These are phyloP conservation scores for Daboia siamensis DNA, from an alignment of 2,113 vertebrate genomes.

Conservation along the genomic window DNA sequence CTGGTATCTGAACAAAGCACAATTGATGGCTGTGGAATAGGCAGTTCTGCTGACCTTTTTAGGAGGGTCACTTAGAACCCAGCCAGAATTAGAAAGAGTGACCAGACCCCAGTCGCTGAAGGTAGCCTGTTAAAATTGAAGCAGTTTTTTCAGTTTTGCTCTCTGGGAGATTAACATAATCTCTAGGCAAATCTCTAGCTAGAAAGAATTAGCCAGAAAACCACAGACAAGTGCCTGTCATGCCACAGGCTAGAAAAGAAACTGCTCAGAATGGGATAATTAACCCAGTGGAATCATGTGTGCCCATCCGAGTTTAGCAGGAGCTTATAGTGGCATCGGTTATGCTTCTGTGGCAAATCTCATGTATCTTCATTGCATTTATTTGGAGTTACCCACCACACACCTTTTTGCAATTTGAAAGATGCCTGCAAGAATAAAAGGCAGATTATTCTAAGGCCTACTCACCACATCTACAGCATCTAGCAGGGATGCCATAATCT, in stretches of 20 bases:
- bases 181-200: not conserved
- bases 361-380: not conserved
- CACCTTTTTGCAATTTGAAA: not conserved
- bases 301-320: not conserved
- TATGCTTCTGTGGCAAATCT: not conserved
- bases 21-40: not conserved
- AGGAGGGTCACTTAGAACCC: not conserved
- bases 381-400: not conserved
- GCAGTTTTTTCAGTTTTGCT: not conserved
- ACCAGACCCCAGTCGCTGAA: not conserved
- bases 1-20: not conserved
- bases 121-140: not conserved
- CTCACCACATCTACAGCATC: not conserved
- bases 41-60: not conserved
- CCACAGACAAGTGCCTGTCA: not conserved
- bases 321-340: not conserved
- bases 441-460: not conserved
- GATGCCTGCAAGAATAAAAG: not conserved
- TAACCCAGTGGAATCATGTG: not conserved
- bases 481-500: not conserved
- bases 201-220: not conserved
- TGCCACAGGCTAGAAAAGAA: not conserved
- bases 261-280: not conserved
- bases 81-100: not conserved
- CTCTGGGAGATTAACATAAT: not conserved